These are phyloP conservation scores for Malthinus seriepunctatus DNA, from an alignment of 2,888 invertebrate species.

Conservation along the genomic window DNA sequence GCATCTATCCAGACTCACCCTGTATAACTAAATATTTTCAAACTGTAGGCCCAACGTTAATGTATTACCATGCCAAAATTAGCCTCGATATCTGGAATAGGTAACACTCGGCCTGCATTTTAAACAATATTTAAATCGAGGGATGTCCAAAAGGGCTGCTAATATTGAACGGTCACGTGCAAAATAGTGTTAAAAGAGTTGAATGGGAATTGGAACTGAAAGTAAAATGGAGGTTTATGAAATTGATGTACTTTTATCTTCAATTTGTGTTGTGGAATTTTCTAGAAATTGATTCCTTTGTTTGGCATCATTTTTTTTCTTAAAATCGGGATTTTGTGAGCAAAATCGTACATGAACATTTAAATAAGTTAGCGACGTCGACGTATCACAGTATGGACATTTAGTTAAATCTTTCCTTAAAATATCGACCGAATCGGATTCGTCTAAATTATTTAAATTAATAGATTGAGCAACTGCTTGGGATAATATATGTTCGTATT, in stretches of 20 bases:
- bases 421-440: constrained; percentile 5
- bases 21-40: no score
- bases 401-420: constrained; percentile 7
- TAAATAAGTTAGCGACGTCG: constrained; percentile 11
- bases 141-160: no score
- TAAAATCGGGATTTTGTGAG: constrained; percentile 15
- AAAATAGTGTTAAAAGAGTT: no score
- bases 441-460: constrained; percentile 9
- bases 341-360: constrained; percentile 18
- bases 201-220: no score
- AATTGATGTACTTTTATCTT: constrained; percentile 13
- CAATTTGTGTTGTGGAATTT: constrained; percentile 9
- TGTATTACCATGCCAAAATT: no score
- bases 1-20: no score
- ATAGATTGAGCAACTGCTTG: constrained; percentile 7
- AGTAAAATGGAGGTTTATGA: background rate
- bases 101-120: no score
- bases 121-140: no score
- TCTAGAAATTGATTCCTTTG: constrained; percentile 11
- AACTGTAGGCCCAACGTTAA: no score
- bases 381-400: constrained; percentile 22
- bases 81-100: no score
- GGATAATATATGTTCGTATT: constrained; percentile 38
- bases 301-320: constrained; percentile 14
- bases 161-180: no score